Conservation (phyloP, 2,797 vertebrate genomes). For the Lepidocolaptes lacrymiger region DNA sequence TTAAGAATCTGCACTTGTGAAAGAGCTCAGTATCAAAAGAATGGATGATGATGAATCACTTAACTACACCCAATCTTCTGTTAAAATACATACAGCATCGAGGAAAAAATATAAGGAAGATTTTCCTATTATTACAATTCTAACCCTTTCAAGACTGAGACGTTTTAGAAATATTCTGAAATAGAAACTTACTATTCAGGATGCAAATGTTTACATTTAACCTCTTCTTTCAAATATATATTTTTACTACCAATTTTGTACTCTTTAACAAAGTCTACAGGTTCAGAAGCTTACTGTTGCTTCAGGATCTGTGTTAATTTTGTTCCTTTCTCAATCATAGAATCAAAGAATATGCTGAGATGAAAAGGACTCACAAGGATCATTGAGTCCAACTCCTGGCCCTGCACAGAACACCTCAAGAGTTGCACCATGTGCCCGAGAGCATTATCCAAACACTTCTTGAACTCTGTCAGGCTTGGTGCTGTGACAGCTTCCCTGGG, state of each 20-base stretch:
- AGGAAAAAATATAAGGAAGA: background rate
- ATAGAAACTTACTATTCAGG: background rate
- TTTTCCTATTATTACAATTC: background rate
- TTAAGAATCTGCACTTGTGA: background rate
- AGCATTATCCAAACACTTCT: background rate
- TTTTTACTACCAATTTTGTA: background rate
- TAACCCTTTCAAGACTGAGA: background rate
- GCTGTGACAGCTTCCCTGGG: background rate
- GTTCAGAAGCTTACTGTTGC: background rate
- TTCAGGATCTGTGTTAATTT: background rate
- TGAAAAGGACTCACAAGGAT: background rate
- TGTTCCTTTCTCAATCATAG: background rate
- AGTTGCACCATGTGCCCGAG: background rate
- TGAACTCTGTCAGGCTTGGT: background rate
- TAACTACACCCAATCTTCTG: background rate
- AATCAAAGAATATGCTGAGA: background rate
- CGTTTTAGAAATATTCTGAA: slow-evolving; percentile 3
- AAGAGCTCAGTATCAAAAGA: background rate
- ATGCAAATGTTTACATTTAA: background rate
- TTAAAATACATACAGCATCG: background rate
- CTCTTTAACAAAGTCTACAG: background rate
- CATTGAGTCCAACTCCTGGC: background rate
- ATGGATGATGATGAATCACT: background rate
- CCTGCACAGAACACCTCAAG: background rate
- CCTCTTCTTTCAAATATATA: background rate